Evolutionary conservation across 2,113 vertebrate species (phyloP).

Genomic region (Oriolus oriolus): DNA sequence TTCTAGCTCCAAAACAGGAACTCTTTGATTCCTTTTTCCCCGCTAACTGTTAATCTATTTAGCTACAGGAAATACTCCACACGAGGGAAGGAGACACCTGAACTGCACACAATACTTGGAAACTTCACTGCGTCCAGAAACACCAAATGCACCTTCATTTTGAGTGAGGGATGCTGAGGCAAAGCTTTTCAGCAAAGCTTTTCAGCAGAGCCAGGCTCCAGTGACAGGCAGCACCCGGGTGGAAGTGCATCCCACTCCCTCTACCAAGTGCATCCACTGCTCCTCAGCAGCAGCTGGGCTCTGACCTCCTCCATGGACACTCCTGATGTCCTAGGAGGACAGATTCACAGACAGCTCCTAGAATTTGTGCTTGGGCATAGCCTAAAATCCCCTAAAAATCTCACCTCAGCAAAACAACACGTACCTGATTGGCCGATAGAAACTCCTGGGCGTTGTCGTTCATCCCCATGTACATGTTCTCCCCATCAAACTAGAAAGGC

Average conservation of each 20-base stretch:
- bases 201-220: neutral
- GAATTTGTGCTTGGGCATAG: neutral
- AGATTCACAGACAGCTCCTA: neutral
- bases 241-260: neutral
- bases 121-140: neutral
- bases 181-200: neutral
- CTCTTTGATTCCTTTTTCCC: neutral
- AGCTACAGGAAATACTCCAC: neutral
- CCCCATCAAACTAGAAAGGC: slow-evolving; percentile 94
- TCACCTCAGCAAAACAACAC: neutral
- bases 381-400: neutral
- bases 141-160: neutral
- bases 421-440: slow-evolving; percentile 93
- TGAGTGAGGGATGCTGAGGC: neutral
- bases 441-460: slow-evolving; percentile 96
- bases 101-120: neutral
- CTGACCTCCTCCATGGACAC: neutral
- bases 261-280: fast-evolving
- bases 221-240: fast-evolving
- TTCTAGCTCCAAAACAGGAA: slow-evolving; percentile 29
- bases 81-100: neutral
- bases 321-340: neutral
- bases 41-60: neutral
- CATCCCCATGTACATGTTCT: slow-evolving; percentile 97
- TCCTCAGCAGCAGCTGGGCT: neutral